phyloP scores from a whole-genome alignment of 2,888 invertebrate species.

The Arge pagana region DNA sequence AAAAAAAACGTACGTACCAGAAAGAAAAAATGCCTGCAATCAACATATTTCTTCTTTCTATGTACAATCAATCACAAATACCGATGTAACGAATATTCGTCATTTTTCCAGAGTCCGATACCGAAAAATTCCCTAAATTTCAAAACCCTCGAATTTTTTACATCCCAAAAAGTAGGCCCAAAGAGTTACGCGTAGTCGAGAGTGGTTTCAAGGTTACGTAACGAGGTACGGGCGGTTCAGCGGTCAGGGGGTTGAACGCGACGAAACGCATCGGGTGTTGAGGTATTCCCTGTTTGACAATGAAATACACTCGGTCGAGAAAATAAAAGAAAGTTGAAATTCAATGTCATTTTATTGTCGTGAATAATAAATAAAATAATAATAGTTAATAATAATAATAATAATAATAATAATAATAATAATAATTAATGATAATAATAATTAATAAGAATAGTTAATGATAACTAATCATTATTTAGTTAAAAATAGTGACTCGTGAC shows the following conservation, averaged over 20 bases:
- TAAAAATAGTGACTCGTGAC: constrained; percentile 58
- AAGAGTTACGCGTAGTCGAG: constrained; percentile 37
- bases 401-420: constrained; percentile 54
- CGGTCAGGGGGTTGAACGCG: too few species aligned
- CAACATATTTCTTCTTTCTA: neutral
- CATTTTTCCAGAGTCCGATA: neutral
- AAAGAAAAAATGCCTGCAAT: neutral
- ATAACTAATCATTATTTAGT: constrained; percentile 50
- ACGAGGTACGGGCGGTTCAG: constrained; percentile 23
- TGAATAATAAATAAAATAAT: constrained; percentile 55
- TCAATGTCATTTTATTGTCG: constrained; percentile 37
- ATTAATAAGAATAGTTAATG: constrained; percentile 35
- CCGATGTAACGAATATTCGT: neutral
- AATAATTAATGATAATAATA: constrained; percentile 47
- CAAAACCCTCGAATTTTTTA: constrained; percentile 12
- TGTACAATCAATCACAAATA: neutral
- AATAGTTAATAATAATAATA: constrained; percentile 53
- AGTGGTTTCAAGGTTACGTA: constrained; percentile 26
- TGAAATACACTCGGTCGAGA: constrained; percentile 2
- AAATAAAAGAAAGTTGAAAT: constrained; percentile 24
- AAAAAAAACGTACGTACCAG: too few species aligned
- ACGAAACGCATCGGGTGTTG: too few species aligned
- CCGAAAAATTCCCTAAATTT: constrained; percentile 4
- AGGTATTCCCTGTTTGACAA: too few species aligned
- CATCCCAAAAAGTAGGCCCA: constrained; percentile 38